phyloP scores from a whole-genome alignment of 2,888 invertebrate genomes.

The Pseudeuparius sepicola region DNA sequence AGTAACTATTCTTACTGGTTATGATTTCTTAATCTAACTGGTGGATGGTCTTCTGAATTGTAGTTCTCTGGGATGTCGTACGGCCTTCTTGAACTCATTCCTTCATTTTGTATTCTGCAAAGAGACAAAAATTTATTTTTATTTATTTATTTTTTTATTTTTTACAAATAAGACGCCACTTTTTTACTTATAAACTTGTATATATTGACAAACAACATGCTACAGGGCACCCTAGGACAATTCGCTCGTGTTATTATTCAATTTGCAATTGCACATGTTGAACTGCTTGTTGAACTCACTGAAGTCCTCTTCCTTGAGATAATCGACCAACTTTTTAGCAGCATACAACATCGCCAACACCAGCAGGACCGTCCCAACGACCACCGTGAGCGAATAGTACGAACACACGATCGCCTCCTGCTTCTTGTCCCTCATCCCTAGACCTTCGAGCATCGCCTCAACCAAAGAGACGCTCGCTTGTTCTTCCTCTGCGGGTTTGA shows the following conservation, averaged over 20 bases:
- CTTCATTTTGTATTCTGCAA: slow-evolving; percentile 19
- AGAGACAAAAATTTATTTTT: slow-evolving; percentile 16
- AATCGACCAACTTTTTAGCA: slow-evolving; percentile 23
- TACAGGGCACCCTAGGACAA: slow-evolving; percentile 4
- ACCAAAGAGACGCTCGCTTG: background rate
- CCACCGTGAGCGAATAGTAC: slow-evolving; percentile 1
- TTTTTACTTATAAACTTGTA: no score
- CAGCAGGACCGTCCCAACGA: background rate
- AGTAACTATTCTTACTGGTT: no score
- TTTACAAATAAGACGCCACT: slow-evolving; percentile 12
- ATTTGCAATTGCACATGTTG: slow-evolving; percentile 21
- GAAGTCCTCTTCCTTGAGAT: slow-evolving; percentile 23
- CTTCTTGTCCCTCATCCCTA: background rate
- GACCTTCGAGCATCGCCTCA: background rate
- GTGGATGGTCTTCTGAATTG: slow-evolving; percentile 29
- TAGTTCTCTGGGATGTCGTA: slow-evolving; percentile 29
- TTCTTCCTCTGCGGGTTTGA: background rate
- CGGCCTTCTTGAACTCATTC: slow-evolving; percentile 17
- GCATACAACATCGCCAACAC: slow-evolving; percentile 14
- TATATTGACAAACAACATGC: no score
- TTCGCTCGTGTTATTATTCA: slow-evolving; percentile 17
- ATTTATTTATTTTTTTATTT: slow-evolving; percentile 15
- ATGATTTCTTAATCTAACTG: slow-evolving; percentile 28
- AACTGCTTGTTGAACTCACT: slow-evolving; percentile 20
- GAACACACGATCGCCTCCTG: background rate